These are phyloP conservation scores for Apistogramma diplotaenia DNA, from an alignment of 2,113 vertebrate genomes.

Conservation along the genomic window DNA sequence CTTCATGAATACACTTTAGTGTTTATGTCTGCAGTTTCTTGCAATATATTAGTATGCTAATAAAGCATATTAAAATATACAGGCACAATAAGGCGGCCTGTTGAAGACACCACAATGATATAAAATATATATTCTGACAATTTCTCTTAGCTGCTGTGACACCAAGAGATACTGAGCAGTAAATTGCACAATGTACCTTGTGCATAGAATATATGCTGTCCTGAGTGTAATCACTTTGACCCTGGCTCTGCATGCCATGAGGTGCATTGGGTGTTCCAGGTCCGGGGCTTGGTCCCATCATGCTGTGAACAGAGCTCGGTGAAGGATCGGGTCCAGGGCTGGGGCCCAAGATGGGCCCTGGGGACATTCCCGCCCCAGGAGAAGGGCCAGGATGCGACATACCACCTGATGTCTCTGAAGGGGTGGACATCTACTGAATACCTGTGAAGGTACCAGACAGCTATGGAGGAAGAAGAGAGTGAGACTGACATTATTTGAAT, in stretches of 20 bases:
- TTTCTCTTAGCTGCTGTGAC: background rate
- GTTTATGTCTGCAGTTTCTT: background rate
- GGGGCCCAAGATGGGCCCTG: slow-evolving; percentile 95
- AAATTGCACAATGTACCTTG: slow-evolving; percentile 78
- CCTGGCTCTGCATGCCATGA: slow-evolving; percentile 85
- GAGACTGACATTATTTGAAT: background rate
- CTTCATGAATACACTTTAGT: background rate
- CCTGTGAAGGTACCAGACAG: slow-evolving; percentile 25
- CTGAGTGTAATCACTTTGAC: slow-evolving; percentile 87
- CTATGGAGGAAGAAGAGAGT: background rate
- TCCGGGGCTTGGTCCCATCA: slow-evolving; percentile 97
- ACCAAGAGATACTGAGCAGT: background rate
- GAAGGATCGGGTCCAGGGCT: slow-evolving; percentile 96
- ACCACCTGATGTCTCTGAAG: slow-evolving; percentile 85
- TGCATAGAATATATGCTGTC: slow-evolving; percentile 91
- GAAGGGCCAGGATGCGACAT: slow-evolving; percentile 98
- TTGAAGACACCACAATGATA: background rate
- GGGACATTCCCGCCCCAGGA: slow-evolving; percentile 91
- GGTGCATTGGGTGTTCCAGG: slow-evolving; percentile 90
- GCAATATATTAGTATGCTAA: background rate
- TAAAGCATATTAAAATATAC: background rate
- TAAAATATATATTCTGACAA: background rate
- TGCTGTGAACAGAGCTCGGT: slow-evolving; percentile 95
- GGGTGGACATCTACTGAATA: slow-evolving; percentile 87
- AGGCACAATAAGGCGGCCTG: background rate